Evolutionary conservation across 2,113 vertebrate genomes (phyloP), one percentile per base, ranked within the genome.

Genomic region (Tichodroma muraria): DNA sequence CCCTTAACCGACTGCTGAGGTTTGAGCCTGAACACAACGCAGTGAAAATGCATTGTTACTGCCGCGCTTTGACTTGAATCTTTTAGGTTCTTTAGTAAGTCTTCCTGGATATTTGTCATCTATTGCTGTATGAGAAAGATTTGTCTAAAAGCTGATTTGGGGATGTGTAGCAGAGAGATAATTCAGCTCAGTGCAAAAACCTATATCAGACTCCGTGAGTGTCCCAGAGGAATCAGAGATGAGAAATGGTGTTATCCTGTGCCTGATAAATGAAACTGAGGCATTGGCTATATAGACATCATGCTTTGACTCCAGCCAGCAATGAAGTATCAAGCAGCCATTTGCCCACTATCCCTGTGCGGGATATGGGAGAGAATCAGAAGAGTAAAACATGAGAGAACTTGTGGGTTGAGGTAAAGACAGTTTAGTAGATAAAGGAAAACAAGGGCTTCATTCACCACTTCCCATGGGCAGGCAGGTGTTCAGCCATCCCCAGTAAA

Each of bases 1-100:
- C n/a, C 6, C 5, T 47, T 33, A 10, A 0, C 1, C 2, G 13
- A 6, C 19, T 6, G 57, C 61, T n/a, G 61, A 56, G 24, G 14
- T 8, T 0, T 16, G 24, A 44, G 59, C 24, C 61, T 71, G 64
- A 57, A 6, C 10, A 7, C 35, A 44, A 2, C 22, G 1, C 7
- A 1, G 27, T 15, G n/a, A 38, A 68, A 86, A 56, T 4, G 40
- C 27, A 4, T 15, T 35, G 42, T 9, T 40, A 40, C 31, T 76
- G 53, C 28, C 35, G 5, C 5, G 5, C 14, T 49, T 68, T 53
- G 31, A 6, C 53, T 60, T 49, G n/a, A 64, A 35, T 23, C 15
- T 63, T 53, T n/a, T 30, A 12, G 4, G 15, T 40, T 68, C 53
- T 77, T 61, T 33, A 78, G 35, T 30, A 45, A 70, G 50, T 35